Percentiles rank a stretch among this genome's conserved stretches.
phyloP scores from a whole-genome alignment of 2,113 vertebrate genomes.

The Ascaphus truei region DNA sequence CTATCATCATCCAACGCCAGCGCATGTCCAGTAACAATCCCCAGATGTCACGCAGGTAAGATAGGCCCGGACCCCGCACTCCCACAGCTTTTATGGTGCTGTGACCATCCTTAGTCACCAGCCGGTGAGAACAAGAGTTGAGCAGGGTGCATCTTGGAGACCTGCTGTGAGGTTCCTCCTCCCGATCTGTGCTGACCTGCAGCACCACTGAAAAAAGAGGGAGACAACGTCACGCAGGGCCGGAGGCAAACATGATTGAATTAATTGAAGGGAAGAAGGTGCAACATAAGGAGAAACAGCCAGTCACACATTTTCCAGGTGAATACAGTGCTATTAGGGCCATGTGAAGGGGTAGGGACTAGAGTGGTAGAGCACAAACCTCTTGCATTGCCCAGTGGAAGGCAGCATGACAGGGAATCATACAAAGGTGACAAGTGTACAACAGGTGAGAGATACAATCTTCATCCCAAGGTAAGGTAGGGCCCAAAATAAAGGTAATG shows the following conservation, averaged over 20 bases:
- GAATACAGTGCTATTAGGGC: too few relatives aligned
- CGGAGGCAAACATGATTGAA: not conserved
- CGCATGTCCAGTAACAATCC: slow-evolving; percentile 88
- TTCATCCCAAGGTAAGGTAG: too few relatives aligned
- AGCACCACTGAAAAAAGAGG: slow-evolving; percentile 27
- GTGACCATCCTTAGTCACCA: slow-evolving; percentile 91
- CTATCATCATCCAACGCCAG: slow-evolving; percentile 94
- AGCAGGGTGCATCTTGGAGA: slow-evolving; percentile 70
- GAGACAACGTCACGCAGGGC: not conserved
- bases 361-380: too few relatives aligned
- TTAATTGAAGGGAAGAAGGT: not conserved
- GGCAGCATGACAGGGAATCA: too few relatives aligned
- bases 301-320: not conserved
- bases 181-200: slow-evolving; percentile 47
- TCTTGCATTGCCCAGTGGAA: too few relatives aligned
- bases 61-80: slow-evolving; percentile 63
- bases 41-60: slow-evolving; percentile 84
- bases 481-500: too few relatives aligned
- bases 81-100: slow-evolving; percentile 67
- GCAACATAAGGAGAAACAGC: not conserved
- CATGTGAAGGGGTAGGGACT: too few relatives aligned
- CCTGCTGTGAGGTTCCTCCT: slow-evolving; percentile 67
- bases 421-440: too few relatives aligned
- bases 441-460: too few relatives aligned
- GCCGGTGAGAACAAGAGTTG: slow-evolving; percentile 63